Base-by-base conservation (phyloP, 1,140 invertebrate genomes). In the Brachionus koreanus region DNA sequence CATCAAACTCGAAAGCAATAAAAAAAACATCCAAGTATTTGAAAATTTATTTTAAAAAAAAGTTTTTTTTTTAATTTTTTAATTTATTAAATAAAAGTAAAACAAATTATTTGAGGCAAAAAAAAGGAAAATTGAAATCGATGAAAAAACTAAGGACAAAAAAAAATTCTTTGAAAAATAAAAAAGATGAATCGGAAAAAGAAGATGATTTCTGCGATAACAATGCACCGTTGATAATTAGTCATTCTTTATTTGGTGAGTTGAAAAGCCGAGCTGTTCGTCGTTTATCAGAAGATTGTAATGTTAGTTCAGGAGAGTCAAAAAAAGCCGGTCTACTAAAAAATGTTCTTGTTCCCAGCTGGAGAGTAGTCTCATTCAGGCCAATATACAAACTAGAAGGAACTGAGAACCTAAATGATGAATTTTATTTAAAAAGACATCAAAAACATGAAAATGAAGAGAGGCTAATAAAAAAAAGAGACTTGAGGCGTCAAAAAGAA, bases 361-460 rank as follows among this genome's bases (percentile, higher is more conserved):
- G 76, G 76, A 57, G 76, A 16, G 12, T 9, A 13, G 39, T 25
- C 4, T 33, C 7, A 16, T 10, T 79, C 23, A 79, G 61, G 39
- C 49, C 49, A 7, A 79, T 12, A 12, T 79, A 79, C 35, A 57
- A 37, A 61, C n/a, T 79, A 1, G 76, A 79, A 35, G 76, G 76
- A 25, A 61, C 49, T 5, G 76, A 79, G 35, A 61, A 61, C 37
- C 12, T 65, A 25, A 65, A 79, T 12, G 76, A 79, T n/a, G 76
- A 79, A 12, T 57, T 42, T 57, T 79, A 61, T 39, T 37, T 61
- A 35, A 79, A 79, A 19, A 0, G 76, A 13, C 76, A 79, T 6
- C 49, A 61, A 79, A 79, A 79, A 10, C 61, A 37, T 16, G 76
- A 79, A 61, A 79, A 79, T 29, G 61, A 79, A 9, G 76, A 79